Evolutionary conservation across 2,888 invertebrate species (phyloP).

Genomic region (Lasioglossum villosulum): DNA sequence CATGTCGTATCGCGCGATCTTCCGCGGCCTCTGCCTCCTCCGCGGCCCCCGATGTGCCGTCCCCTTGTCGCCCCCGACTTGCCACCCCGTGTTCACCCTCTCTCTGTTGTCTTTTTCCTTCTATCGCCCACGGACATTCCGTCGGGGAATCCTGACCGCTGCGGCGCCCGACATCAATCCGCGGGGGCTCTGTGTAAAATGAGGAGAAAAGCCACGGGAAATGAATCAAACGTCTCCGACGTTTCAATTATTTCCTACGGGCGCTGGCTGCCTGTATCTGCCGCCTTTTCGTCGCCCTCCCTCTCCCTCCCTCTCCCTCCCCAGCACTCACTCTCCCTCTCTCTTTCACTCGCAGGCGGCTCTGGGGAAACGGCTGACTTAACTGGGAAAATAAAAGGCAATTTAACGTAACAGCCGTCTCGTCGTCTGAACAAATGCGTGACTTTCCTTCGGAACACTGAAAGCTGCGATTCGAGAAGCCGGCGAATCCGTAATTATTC

Average conservation of each 20-base stretch:
- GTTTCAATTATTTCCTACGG: conserved; percentile 83
- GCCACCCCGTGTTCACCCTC: not conserved
- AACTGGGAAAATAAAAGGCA: conserved; percentile 50
- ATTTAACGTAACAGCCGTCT: conserved; percentile 50
- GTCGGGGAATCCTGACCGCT: conserved; percentile 54
- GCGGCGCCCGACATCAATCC: conserved; percentile 61
- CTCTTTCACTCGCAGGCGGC: not conserved
- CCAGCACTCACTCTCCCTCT: not conserved
- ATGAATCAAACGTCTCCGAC: conserved; percentile 83
- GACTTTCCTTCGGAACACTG: conserved; percentile 25
- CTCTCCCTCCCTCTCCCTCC: not conserved
- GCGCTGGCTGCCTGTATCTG: conserved; percentile 50
- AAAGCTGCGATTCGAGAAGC: not conserved
- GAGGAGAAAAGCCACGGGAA: conserved; percentile 80
- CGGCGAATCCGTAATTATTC: not conserved
- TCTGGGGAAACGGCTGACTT: conserved; percentile 36
- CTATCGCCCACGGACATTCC: conserved; percentile 15
- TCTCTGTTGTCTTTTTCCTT: conserved; percentile 26
- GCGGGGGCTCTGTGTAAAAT: conserved; percentile 79
- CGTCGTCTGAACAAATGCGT: conserved; percentile 56
- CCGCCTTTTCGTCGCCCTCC: conserved; percentile 55
- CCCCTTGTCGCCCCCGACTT: not conserved
- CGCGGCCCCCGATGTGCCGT: conserved; percentile 1
- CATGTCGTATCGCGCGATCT: conserved; percentile 83
- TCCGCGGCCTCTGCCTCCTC: conserved; percentile 65